phyloP scores from a whole-genome alignment of 2,113 vertebrate genomes.

The Numida meleagris region DNA sequence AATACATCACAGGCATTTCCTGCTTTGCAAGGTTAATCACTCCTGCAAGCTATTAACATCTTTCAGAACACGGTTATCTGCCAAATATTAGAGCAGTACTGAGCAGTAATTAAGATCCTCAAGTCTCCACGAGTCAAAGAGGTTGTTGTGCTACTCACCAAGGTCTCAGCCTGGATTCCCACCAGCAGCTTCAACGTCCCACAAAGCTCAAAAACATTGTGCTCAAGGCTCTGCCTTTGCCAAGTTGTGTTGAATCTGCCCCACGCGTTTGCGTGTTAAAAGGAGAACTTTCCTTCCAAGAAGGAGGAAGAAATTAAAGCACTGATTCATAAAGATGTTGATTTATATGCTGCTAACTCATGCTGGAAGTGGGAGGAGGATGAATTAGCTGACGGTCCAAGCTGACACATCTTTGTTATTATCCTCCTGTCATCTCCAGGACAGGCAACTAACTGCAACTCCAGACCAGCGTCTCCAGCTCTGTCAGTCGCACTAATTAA shows the following conservation, averaged over 20 bases:
- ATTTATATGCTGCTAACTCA: neutral
- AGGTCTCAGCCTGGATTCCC: neutral
- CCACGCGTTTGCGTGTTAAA: rapidly evolving
- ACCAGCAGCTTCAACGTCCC: neutral
- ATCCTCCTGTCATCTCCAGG: neutral
- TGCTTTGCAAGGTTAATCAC: neutral
- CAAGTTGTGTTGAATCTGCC: neutral
- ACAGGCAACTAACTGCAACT: neutral
- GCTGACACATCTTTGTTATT: neutral
- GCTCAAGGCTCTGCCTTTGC: neutral
- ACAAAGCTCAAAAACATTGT: neutral
- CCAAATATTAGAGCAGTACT: neutral
- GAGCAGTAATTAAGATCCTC: neutral
- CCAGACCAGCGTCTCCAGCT: rapidly evolving
- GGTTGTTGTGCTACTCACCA: neutral
- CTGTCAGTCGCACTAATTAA: neutral
- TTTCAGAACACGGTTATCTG: neutral
- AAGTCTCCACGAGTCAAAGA: neutral
- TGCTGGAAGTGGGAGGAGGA: neutral
- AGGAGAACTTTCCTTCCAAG: neutral
- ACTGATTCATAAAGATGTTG: neutral
- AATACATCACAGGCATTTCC: neutral
- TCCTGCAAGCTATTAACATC: neutral
- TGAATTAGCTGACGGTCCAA: neutral
- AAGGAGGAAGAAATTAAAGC: neutral